Evolutionary conservation across 1,140 invertebrate species (phyloP).

Genomic region (Thaumetopoea pityocampa): DNA sequence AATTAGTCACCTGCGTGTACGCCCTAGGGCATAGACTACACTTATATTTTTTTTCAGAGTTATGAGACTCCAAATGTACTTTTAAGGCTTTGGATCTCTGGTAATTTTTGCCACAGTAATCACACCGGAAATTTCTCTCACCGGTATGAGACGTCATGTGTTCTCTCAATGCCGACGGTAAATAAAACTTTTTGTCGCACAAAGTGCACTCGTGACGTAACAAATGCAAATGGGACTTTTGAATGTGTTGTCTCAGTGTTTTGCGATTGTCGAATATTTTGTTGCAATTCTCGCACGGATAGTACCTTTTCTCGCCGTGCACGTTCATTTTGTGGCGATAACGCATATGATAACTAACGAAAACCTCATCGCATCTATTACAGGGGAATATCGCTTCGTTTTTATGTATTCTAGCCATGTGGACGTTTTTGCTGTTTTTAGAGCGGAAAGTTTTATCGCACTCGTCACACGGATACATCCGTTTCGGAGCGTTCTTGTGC

Average conservation of each 20-base stretch:
- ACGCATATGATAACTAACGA: conserved; percentile 48
- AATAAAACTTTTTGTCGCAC: conserved; percentile 59
- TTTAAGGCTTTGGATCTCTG: conserved; percentile 52
- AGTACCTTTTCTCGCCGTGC: conserved; percentile 52
- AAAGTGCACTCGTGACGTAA: conserved; percentile 50
- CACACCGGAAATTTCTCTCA: conserved; percentile 54
- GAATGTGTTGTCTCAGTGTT: conserved; percentile 53
- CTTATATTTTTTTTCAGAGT: conserved; percentile 42
- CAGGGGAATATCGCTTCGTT: conserved; percentile 58
- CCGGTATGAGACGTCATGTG: conserved; percentile 64
- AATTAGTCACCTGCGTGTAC: conserved; percentile 42
- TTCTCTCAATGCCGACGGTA: conserved; percentile 55
- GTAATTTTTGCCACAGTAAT: conserved; percentile 61
- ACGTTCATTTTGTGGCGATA: conserved; percentile 56
- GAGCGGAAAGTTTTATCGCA: conserved; percentile 60
- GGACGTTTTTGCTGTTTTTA: conserved; percentile 48
- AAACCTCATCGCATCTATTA: conserved; percentile 57
- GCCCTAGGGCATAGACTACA: conserved; percentile 40
- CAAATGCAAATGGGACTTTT: conserved; percentile 53
- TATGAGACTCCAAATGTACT: conserved; percentile 50
- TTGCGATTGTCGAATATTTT: conserved; percentile 57
- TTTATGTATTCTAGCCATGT: conserved; percentile 51
- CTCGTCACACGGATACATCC: conserved; percentile 33
- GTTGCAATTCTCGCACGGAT: conserved; percentile 56
- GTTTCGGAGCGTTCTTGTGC: neutral